A percentile compares a stretch with the other conserved stretches of the same genome.
phyloP scores from a whole-genome alignment of 2,888 invertebrate species.

The Brachypterus glaber region DNA sequence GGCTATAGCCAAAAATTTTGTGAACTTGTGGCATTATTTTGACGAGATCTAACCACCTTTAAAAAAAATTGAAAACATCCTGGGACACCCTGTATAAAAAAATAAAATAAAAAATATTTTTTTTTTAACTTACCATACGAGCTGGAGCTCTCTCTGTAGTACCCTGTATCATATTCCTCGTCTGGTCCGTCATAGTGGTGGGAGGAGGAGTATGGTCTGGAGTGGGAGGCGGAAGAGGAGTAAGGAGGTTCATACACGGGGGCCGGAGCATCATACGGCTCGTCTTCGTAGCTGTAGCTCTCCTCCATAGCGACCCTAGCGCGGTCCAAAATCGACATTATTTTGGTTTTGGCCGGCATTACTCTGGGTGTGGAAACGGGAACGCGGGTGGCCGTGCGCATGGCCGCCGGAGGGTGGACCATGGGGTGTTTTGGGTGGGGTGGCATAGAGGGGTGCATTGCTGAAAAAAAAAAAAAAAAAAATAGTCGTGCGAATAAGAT shows the following conservation, averaged over 20 bases:
- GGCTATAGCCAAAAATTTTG: no score
- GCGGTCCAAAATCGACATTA: slow-evolving; percentile 74
- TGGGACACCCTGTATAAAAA: no score
- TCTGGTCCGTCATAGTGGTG: neutral
- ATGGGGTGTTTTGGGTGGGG: no score
- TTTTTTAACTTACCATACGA: slow-evolving; percentile 24
- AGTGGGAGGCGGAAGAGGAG: slow-evolving; percentile 30
- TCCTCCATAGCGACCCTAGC: slow-evolving; percentile 77
- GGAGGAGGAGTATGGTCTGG: slow-evolving; percentile 5
- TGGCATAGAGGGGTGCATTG: no score
- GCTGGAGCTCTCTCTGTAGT: slow-evolving; percentile 43
- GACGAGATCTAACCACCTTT: no score
- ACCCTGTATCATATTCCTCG: slow-evolving; percentile 38
- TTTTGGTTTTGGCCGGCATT: slow-evolving; percentile 66
- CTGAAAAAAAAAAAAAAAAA: no score
- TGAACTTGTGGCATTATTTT: no score
- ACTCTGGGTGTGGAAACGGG: slow-evolving; percentile 45
- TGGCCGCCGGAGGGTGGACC: slow-evolving; percentile 39
- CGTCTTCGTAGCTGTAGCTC: slow-evolving; percentile 55
- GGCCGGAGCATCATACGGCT: slow-evolving; percentile 31
- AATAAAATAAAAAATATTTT: slow-evolving; percentile 4
- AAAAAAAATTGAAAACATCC: no score
- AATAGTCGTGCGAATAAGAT: no score
- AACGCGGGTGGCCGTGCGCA: slow-evolving; percentile 40
- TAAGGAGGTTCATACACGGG: slow-evolving; percentile 29